A percentile compares a stretch with the other conserved stretches of the same genome.
phyloP scores from a whole-genome alignment of 2,113 vertebrate species.

The Podarcis cretensis region DNA sequence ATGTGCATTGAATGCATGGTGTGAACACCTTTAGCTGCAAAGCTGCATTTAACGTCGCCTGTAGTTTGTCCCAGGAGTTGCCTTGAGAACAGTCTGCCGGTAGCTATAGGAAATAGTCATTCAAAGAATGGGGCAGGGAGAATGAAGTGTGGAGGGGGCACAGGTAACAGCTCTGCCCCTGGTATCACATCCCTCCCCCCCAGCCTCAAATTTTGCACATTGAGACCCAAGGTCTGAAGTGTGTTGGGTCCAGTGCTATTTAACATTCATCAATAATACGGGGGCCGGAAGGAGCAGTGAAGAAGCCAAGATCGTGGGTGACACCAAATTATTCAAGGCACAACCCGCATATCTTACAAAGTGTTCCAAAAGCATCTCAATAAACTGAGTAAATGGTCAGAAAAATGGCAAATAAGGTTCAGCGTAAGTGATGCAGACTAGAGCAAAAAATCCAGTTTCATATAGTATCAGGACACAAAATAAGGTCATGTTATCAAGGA shows the following conservation, averaged over 20 bases:
- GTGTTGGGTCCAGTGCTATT: background rate
- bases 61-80: too few relatives aligned
- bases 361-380: background rate
- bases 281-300: background rate
- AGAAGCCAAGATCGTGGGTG: background rate
- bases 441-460: background rate
- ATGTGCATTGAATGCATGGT: too few relatives aligned
- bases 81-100: too few relatives aligned
- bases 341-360: background rate
- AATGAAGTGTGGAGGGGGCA: too few relatives aligned
- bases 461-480: background rate
- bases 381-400: background rate
- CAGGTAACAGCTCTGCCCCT: too few relatives aligned
- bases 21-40: too few relatives aligned
- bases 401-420: background rate
- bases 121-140: too few relatives aligned
- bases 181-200: too few relatives aligned
- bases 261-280: background rate
- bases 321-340: background rate
- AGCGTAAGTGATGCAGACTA: background rate
- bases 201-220: too few relatives aligned
- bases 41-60: too few relatives aligned
- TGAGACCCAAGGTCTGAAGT: background rate
- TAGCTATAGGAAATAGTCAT: too few relatives aligned
- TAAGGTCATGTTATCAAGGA: background rate